These are phyloP conservation scores for Eristalis intricaria DNA, from an alignment of 2,888 invertebrate species.

Conservation along the genomic window DNA sequence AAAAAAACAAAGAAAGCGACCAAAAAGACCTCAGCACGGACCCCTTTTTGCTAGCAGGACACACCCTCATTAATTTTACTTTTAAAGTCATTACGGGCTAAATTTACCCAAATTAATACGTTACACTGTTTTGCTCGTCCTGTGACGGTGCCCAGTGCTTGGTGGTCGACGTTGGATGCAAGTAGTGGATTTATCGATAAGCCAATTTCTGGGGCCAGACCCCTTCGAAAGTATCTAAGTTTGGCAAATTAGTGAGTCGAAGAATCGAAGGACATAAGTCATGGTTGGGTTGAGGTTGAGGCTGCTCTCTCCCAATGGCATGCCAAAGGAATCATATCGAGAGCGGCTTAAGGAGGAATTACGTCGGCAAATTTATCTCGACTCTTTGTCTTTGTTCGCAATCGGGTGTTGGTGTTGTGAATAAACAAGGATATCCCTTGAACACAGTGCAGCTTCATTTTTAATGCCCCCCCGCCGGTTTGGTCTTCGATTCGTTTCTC, in stretches of 20 bases:
- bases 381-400: constrained; percentile 26
- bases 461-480: constrained; percentile 42
- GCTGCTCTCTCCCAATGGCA: not conserved
- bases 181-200: constrained; percentile 73
- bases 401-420: constrained; percentile 28
- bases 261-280: constrained; percentile 61
- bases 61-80: constrained; percentile 82
- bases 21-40: constrained; percentile 40
- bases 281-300: not conserved
- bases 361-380: constrained; percentile 48
- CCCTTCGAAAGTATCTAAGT: constrained; percentile 72
- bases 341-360: constrained; percentile 38
- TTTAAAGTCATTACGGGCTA: constrained; percentile 82
- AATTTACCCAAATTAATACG: constrained; percentile 81
- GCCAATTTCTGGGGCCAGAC: constrained; percentile 60
- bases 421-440: not conserved
- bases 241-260: constrained; percentile 79
- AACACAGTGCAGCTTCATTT: constrained; percentile 41
- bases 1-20: constrained; percentile 2
- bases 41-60: constrained; percentile 59
- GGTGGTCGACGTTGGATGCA: constrained; percentile 25
- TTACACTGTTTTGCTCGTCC: constrained; percentile 69
- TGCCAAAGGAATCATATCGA: not conserved
- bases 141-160: not conserved
- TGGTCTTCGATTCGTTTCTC: constrained; percentile 5